A percentile compares a stretch with the other conserved stretches of the same genome.
These are phyloP conservation scores for Drosophila greeni DNA, from an alignment of 2,888 invertebrate genomes.

Conservation along the genomic window DNA sequence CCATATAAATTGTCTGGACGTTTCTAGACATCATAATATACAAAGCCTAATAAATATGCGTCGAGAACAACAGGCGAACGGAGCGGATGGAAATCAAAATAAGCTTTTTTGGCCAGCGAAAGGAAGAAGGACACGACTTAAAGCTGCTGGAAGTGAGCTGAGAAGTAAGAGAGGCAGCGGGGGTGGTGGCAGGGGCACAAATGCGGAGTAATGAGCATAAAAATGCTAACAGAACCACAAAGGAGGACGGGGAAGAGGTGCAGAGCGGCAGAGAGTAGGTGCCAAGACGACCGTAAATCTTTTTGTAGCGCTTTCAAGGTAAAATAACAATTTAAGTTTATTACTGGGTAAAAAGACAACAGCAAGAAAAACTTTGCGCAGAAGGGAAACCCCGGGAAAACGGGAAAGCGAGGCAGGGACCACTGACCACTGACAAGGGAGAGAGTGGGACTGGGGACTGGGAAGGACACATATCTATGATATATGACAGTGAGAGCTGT, in stretches of 20 bases:
- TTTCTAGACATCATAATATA: conserved; percentile 71
- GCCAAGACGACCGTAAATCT: conserved; percentile 66
- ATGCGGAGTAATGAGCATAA: conserved; percentile 69
- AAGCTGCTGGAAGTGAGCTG: conserved; percentile 18
- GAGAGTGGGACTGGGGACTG: not conserved
- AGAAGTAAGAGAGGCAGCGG: conserved; percentile 29
- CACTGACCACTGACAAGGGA: conserved; percentile 21
- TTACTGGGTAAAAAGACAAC: conserved; percentile 45
- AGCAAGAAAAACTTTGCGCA: conserved; percentile 16
- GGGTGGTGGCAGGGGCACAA: conserved; percentile 29
- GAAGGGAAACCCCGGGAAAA: conserved; percentile 15
- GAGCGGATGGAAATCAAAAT: conserved; percentile 61
- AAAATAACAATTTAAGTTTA: conserved; percentile 75
- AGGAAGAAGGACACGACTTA: conserved; percentile 11
- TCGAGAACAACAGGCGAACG: conserved; percentile 43
- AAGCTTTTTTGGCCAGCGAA: conserved; percentile 40
- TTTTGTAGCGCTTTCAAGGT: conserved; percentile 70
- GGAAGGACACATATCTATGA: conserved; percentile 50
- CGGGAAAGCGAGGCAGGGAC: not conserved
- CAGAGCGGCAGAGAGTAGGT: conserved; percentile 16
- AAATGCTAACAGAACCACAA: conserved; percentile 46
- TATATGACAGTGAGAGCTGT: conserved; percentile 55
- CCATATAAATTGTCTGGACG: conserved; percentile 69
- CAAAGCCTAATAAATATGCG: conserved; percentile 66
- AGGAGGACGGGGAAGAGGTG: not conserved